phyloP scores from a whole-genome alignment of 2,888 invertebrate species.

The Eumacrocentrus americanus region DNA sequence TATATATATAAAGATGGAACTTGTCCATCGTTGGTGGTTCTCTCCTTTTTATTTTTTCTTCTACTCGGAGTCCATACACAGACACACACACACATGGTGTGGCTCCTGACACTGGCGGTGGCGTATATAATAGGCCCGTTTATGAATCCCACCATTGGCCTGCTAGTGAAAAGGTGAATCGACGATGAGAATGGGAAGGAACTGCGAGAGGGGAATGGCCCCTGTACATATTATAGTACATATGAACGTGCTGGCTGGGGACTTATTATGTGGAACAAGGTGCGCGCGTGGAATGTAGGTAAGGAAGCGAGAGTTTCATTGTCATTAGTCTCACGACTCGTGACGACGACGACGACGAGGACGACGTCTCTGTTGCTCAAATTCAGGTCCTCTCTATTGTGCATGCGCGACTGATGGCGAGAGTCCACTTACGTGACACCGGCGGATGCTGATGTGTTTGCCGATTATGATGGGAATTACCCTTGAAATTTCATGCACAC shows the following conservation, averaged over 20 bases:
- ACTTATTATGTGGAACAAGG: slow-evolving; percentile 24
- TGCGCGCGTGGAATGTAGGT: slow-evolving; percentile 25
- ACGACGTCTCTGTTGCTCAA: slow-evolving; percentile 16
- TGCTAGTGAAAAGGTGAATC: slow-evolving; percentile 3
- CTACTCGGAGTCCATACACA: background rate
- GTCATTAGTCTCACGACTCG: slow-evolving; percentile 20
- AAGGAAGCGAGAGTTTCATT: slow-evolving; percentile 21
- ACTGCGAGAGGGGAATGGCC: slow-evolving; percentile 15
- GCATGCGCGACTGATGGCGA: background rate
- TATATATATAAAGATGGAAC: no score
- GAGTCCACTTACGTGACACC: background rate
- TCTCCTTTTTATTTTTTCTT: background rate
- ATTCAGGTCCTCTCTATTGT: slow-evolving; percentile 1
- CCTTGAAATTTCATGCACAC: background rate
- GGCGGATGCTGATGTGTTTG: background rate
- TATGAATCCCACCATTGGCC: slow-evolving; percentile 15
- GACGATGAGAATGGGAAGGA: background rate
- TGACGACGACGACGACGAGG: background rate
- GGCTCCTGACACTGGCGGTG: slow-evolving; percentile 15
- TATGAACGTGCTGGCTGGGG: background rate
- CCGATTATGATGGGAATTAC: background rate
- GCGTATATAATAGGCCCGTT: slow-evolving; percentile 14
- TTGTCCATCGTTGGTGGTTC: slow-evolving; percentile 16
- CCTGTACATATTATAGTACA: no score
- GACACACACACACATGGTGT: background rate